Evolutionary conservation across 2,888 invertebrate genomes (phyloP).

Genomic region (Orgyia antiqua): DNA sequence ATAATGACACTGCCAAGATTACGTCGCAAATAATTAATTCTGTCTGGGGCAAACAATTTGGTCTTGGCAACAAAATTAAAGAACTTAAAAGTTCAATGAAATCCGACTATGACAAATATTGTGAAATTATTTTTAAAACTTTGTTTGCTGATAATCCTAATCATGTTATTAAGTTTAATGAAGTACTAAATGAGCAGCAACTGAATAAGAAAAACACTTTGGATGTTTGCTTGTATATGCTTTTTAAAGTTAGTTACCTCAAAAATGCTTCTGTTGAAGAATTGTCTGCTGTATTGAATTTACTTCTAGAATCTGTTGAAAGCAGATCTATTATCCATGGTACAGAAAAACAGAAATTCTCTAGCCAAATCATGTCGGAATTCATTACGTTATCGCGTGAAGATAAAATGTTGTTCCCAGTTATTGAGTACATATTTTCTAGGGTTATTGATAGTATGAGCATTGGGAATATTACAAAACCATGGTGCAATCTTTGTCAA

Average conservation of each 20-base stretch:
- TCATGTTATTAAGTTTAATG: conserved; percentile 37
- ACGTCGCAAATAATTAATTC: conserved; percentile 54
- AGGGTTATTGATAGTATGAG: conserved; percentile 69
- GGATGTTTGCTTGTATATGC: conserved; percentile 54
- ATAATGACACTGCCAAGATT: conserved; percentile 40
- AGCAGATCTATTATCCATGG: conserved; percentile 48
- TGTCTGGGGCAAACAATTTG: conserved; percentile 54
- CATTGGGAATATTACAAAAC: conserved; percentile 48
- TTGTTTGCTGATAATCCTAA: conserved; percentile 51
- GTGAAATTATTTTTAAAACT: conserved; percentile 45
- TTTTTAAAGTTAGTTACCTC: conserved; percentile 64
- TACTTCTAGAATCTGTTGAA: conserved; percentile 59
- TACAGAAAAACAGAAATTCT: conserved; percentile 41
- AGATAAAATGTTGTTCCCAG: conserved; percentile 74
- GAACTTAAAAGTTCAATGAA: conserved; percentile 30
- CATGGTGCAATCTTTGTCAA: conserved; percentile 63
- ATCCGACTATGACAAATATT: conserved; percentile 38
- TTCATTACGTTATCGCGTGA: conserved; percentile 49
- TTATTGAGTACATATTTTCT: conserved; percentile 73
- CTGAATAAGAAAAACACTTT: conserved; percentile 47
- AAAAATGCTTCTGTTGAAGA: conserved; percentile 51
- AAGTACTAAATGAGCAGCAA: conserved; percentile 41
- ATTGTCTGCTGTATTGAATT: conserved; percentile 53
- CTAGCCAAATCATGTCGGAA: conserved; percentile 44
- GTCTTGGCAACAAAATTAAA: conserved; percentile 31